Evolutionary conservation across 2,113 vertebrate genomes (phyloP).

Genomic region (Cyanocitta stelleri): DNA sequence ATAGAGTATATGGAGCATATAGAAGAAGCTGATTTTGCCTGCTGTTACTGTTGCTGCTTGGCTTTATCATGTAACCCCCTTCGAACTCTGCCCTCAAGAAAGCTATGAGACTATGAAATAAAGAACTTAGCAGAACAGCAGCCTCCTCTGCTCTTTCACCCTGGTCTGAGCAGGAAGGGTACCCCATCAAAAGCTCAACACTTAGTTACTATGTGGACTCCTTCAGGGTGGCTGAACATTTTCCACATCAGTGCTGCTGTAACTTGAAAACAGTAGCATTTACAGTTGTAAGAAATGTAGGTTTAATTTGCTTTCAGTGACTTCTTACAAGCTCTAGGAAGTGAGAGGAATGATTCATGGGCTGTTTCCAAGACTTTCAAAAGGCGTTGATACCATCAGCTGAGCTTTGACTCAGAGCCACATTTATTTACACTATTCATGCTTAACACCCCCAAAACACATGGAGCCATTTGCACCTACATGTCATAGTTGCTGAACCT

Average conservation of each 20-base stretch:
- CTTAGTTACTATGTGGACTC: background rate
- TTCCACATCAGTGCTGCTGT: background rate
- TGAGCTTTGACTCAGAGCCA: background rate
- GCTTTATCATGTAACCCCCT: too few species aligned
- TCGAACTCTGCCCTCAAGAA: too few species aligned
- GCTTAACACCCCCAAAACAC: background rate
- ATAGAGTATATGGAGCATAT: too few species aligned
- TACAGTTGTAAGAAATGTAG: background rate
- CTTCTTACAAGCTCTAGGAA: background rate
- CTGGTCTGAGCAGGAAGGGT: too few species aligned
- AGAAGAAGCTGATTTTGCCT: too few species aligned
- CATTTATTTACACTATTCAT: fast-evolving
- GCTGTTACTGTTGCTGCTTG: too few species aligned
- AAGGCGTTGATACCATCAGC: background rate
- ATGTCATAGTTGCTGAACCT: background rate
- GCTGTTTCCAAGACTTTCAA: background rate
- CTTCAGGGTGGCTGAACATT: background rate
- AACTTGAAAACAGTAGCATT: background rate
- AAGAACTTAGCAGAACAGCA: too few species aligned
- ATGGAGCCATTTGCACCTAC: background rate
- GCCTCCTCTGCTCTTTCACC: too few species aligned
- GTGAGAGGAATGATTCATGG: background rate
- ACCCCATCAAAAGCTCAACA: too few species aligned
- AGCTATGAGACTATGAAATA: too few species aligned
- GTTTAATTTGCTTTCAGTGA: background rate